phyloP scores from a whole-genome alignment of 64 coral and sea anemone species.

The Acropora yongei region DNA sequence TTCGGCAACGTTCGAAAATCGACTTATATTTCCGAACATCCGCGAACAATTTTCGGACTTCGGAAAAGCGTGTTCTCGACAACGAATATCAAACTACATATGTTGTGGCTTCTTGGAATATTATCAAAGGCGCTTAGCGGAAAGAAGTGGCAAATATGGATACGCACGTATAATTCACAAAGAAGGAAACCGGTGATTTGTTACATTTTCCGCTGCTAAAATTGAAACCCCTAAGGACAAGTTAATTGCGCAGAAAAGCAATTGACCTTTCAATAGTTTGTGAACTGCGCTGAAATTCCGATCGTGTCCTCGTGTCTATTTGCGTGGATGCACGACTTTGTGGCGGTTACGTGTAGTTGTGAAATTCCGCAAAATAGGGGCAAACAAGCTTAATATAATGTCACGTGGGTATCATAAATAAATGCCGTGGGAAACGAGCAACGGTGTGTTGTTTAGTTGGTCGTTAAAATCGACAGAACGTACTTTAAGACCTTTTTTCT shows the following conservation, averaged over 20 bases:
- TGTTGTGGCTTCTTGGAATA: too few species aligned
- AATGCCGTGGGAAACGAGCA: neutral
- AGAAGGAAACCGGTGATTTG: neutral
- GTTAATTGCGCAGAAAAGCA: neutral
- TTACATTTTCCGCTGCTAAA: neutral
- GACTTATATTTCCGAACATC: neutral
- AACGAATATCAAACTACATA: too few species aligned
- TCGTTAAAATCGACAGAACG: neutral
- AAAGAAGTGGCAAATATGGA: neutral
- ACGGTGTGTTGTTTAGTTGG: neutral
- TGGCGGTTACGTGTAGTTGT: neutral
- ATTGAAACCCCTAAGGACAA: neutral
- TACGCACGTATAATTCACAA: neutral
- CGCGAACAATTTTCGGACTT: neutral
- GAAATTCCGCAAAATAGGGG: neutral
- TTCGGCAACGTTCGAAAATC: too few species aligned
- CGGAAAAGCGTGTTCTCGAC: too few species aligned
- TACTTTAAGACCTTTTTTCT: neutral
- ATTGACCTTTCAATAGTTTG: neutral
- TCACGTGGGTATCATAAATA: neutral
- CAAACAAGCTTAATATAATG: neutral
- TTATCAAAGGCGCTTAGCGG: too few species aligned
- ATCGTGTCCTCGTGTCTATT: neutral
- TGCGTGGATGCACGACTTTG: neutral
- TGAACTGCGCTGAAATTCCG: neutral